A percentile compares a stretch with the other conserved stretches of the same genome.
These are phyloP conservation scores for Ibidorhyncha struthersii DNA, from an alignment of 2,113 vertebrate species.

Conservation along the genomic window DNA sequence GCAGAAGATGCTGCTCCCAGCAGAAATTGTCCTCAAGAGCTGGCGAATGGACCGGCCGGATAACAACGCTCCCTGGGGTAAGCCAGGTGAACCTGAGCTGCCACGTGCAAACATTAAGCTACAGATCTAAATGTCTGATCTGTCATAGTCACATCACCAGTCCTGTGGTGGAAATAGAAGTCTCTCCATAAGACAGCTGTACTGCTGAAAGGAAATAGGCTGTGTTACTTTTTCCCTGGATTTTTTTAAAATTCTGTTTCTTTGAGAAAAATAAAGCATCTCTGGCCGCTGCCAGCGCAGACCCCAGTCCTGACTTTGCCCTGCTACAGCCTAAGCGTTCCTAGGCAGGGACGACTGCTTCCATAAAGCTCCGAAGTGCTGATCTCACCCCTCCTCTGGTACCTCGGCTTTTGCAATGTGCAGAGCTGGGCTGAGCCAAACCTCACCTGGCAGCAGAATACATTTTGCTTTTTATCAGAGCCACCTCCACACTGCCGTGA, in stretches of 20 bases:
- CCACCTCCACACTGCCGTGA: background rate
- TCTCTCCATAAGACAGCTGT: background rate
- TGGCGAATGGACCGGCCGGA: background rate
- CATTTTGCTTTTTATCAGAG: slow-evolving; percentile 41
- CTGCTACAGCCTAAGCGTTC: accelerated
- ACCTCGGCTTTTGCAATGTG: background rate
- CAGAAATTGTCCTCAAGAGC: background rate
- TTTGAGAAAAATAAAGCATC: background rate
- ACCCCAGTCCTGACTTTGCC: background rate
- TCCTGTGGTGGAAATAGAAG: background rate
- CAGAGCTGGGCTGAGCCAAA: background rate
- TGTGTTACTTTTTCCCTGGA: background rate
- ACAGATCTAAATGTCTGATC: background rate
- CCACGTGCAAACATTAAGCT: background rate
- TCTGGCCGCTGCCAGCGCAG: background rate
- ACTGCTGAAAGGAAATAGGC: background rate
- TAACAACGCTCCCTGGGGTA: background rate
- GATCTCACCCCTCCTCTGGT: background rate
- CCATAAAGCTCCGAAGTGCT: background rate
- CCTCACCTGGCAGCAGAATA: slow-evolving; percentile 16
- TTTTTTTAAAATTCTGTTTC: background rate
- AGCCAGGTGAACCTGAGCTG: background rate
- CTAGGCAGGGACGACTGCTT: background rate
- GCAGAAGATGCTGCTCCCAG: background rate
- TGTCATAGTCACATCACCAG: background rate